phyloP scores from a whole-genome alignment of 1,140 invertebrate species.

The Drosophila tani region DNA sequence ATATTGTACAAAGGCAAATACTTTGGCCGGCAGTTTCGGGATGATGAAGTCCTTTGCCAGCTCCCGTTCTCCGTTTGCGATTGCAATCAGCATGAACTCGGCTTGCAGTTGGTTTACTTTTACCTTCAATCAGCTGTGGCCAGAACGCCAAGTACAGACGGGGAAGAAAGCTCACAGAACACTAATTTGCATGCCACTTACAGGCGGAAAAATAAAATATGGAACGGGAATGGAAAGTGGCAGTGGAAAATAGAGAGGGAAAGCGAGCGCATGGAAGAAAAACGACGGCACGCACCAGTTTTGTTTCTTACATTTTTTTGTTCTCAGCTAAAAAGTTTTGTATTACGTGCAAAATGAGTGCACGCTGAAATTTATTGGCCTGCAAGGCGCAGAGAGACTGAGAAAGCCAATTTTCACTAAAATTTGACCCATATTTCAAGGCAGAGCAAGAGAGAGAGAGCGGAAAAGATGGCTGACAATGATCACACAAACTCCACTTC shows the following conservation, averaged over 20 bases:
- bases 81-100: conserved; percentile 31
- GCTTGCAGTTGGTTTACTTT: conserved; percentile 51
- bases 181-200: conserved; percentile 69
- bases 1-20: conserved; percentile 4
- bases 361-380: conserved; percentile 66
- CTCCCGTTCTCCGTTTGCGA: conserved; percentile 1
- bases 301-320: conserved; percentile 46
- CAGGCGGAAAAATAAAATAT: conserved; percentile 37
- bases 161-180: conserved; percentile 15
- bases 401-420: conserved; percentile 51
- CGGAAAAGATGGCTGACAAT: conserved; percentile 28
- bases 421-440: conserved; percentile 73
- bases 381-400: conserved; percentile 14
- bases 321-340: conserved; percentile 64
- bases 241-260: conserved; percentile 28
- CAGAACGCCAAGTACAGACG: conserved; percentile 58
- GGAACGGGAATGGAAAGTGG: conserved; percentile 1
- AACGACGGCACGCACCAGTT: conserved; percentile 65
- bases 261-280: conserved; percentile 48
- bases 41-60: background rate
- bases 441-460: conserved; percentile 36
- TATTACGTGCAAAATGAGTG: conserved; percentile 74
- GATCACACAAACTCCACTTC: conserved; percentile 39
- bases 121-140: conserved; percentile 53
- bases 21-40: background rate